Base-by-base conservation (phyloP, 2,888 invertebrate genomes). In the Xylota segnis region DNA sequence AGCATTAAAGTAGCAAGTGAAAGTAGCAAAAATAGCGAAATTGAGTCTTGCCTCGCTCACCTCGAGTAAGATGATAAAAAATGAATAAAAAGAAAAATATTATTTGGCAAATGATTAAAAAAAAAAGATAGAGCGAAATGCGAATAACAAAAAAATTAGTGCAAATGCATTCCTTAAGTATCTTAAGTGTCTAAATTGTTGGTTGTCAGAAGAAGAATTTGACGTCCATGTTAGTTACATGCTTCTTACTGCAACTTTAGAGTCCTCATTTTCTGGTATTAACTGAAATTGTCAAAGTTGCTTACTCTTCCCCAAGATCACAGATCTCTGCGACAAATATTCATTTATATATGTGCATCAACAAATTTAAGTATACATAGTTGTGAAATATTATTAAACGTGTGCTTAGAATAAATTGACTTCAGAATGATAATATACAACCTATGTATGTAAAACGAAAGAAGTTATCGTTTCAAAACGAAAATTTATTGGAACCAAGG, bases 21-120 rank as follows among this genome's bases (percentile, higher is more conserved):
- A 76, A 76, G 56, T 71, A 76, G 81, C 79, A 84, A 84, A 84
- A 79, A 58, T 71, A 79, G 71, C 40, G 56, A 65, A 65, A 84
- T 75, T 79, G 59, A 75, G 58, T 81, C 56, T 71, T 43, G 71
- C 65, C 86, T 86, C 82, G 82, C 86, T 86, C 82, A 82, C 86
- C 86, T 82, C 86, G 86, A 82, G 82, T 52, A 68, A 79, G 86
- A 81, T 76, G 71, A 72, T 72, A 81, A 82, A 72, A n/a, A 77
- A 77, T 71, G 66, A 81, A 77, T 10, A 68, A 66, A 75, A 45
- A 27, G 61, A 65, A 52, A 72, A 54, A 52, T 52, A 59, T 77
- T 76, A 82, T 61, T 72, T 76, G 54, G 82, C 76, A 86, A 86
- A 86, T 77, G 9, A n/a, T n/a, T n/a, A n/a, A n/a, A n/a, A n/a